Evolutionary conservation across 2,888 invertebrate genomes (phyloP).

Genomic region (Galerucella pusilla): DNA sequence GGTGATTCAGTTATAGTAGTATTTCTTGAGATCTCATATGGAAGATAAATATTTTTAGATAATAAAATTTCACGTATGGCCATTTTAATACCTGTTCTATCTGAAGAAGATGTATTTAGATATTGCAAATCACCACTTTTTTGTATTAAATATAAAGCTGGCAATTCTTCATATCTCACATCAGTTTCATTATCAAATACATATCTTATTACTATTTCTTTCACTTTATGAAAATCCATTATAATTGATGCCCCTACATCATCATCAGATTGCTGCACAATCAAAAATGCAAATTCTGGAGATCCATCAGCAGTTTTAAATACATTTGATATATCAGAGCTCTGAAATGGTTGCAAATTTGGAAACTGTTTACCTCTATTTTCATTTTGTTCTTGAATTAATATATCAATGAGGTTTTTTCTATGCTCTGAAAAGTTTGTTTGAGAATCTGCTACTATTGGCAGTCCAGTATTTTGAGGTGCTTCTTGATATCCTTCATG

Average conservation of each 20-base stretch:
- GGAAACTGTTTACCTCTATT: conserved; percentile 75
- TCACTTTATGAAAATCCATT: conserved; percentile 72
- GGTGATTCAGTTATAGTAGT: conserved; percentile 4
- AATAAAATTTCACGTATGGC: conserved; percentile 69
- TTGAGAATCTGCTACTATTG: conserved; percentile 60
- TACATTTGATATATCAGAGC: conserved; percentile 51
- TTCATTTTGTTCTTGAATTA: conserved; percentile 73
- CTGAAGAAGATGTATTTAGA: conserved; percentile 33
- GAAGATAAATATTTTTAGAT: conserved; percentile 56
- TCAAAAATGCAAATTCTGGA: conserved; percentile 71
- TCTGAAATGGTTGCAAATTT: conserved; percentile 71
- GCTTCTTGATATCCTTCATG: conserved; percentile 73
- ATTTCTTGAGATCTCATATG: conserved; percentile 21
- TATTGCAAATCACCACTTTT: conserved; percentile 55
- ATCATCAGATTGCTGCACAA: conserved; percentile 75
- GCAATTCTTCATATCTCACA: conserved; percentile 67
- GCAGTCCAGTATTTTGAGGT: conserved; percentile 72
- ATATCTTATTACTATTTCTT: conserved; percentile 71
- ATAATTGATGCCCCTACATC: conserved; percentile 74
- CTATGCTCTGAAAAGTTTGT: conserved; percentile 69
- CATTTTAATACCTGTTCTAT: conserved; percentile 59
- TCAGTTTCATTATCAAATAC: conserved; percentile 67
- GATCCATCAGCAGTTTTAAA: conserved; percentile 68
- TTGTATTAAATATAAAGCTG: conserved; percentile 69
- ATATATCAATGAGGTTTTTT: conserved; percentile 67